Conservation (phyloP, 2,113 vertebrate genomes). For the Orientallactaga bullata region DNA sequence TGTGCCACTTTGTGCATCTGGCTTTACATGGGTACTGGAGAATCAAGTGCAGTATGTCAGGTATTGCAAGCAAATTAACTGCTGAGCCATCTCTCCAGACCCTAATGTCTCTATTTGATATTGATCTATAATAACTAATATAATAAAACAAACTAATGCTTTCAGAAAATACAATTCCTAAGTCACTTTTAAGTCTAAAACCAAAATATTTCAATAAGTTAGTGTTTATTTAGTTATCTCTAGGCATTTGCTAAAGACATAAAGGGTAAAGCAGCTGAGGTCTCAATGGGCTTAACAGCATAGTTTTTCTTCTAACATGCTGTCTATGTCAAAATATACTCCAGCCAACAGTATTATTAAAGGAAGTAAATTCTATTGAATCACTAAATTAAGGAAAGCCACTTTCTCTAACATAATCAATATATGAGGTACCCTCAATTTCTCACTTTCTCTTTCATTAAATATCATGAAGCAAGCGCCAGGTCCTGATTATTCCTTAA, state of each 20-base stretch:
- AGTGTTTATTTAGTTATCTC: not conserved
- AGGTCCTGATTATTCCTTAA: slow-evolving; percentile 44
- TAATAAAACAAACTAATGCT: slow-evolving; percentile 53
- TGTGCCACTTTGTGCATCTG: too few species aligned
- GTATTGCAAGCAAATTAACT: too few species aligned
- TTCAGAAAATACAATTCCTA: slow-evolving; percentile 35
- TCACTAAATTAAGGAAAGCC: slow-evolving; percentile 49
- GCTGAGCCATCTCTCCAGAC: too few species aligned
- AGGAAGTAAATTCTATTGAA: slow-evolving; percentile 37
- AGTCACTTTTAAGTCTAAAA: slow-evolving; percentile 33
- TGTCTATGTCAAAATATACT: slow-evolving; percentile 29
- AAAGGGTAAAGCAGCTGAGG: not conserved
- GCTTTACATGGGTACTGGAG: too few species aligned
- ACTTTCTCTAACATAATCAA: slow-evolving; percentile 36
- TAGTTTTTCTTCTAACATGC: slow-evolving; percentile 9
- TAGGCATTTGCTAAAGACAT: slow-evolving; percentile 28
- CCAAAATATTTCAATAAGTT: not conserved
- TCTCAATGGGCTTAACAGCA: slow-evolving; percentile 2
- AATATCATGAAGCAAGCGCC: slow-evolving; percentile 52
- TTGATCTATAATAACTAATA: not conserved
- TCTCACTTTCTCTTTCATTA: slow-evolving; percentile 46
- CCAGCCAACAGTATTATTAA: slow-evolving; percentile 46
- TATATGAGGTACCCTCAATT: not conserved
- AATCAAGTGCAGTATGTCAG: too few species aligned
- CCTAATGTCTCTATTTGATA: slow-evolving; percentile 33